Conservation (phyloP, 2,888 invertebrate genomes). For the Heliconius aoede region DNA sequence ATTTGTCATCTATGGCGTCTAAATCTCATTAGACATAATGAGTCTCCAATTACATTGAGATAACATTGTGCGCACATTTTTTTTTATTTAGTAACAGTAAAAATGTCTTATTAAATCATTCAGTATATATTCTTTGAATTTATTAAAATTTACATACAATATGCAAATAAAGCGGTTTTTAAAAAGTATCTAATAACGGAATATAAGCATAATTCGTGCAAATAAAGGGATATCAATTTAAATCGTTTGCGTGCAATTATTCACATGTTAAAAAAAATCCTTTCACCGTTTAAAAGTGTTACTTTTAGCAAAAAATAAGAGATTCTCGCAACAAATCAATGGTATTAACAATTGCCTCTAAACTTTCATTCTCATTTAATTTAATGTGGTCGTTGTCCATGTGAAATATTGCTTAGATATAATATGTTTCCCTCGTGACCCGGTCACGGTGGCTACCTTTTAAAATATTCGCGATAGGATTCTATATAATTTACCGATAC, state of each 20-base stretch:
- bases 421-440: conserved; percentile 36
- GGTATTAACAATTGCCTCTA: conserved; percentile 34
- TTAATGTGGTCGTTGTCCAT: conserved; percentile 23
- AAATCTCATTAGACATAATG: conserved; percentile 32
- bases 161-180: conserved; percentile 22
- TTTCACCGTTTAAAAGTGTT: conserved; percentile 20
- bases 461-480: conserved; percentile 23
- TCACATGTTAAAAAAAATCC: neutral
- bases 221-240: conserved; percentile 19
- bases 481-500: conserved; percentile 1
- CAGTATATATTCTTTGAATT: neutral
- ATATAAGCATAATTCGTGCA: conserved; percentile 10
- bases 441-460: conserved; percentile 21
- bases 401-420: conserved; percentile 36
- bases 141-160: conserved; percentile 23
- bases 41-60: conserved; percentile 16
- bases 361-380: conserved; percentile 37
- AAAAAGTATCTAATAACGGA: conserved; percentile 24
- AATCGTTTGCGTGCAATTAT: neutral
- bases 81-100: conserved; percentile 25
- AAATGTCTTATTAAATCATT: conserved; percentile 14
- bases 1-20: conserved; percentile 26
- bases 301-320: conserved; percentile 7
- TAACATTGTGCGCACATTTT: conserved; percentile 26
- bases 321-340: conserved; percentile 42